Evolutionary conservation across 1,140 invertebrate genomes (phyloP), one percentile per base, ranked within the genome.

Genomic region (Limonius californicus): DNA sequence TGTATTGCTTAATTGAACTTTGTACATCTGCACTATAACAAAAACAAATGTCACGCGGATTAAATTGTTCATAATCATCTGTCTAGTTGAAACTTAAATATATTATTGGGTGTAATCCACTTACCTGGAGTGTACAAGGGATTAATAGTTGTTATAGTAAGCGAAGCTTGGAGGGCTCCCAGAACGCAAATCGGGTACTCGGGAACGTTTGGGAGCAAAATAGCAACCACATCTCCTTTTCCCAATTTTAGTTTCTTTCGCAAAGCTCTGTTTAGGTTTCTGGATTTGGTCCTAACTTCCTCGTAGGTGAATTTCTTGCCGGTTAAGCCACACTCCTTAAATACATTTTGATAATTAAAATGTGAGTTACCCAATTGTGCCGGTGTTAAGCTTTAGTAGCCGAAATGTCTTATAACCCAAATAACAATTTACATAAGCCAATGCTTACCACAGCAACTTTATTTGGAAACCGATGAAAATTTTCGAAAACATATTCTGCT

Each of bases 41-140:
- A n/a, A n/a, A n/a, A n/a, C n/a, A n/a, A n/a, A n/a, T n/a, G n/a
- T n/a, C n/a, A n/a, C n/a, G n/a, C n/a, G n/a, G n/a, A n/a, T n/a
- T n/a, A n/a, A n/a, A n/a, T n/a, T n/a, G n/a, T n/a, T n/a, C n/a
- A n/a, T n/a, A n/a, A n/a, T n/a, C n/a, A n/a, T n/a, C n/a, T n/a
- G n/a, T n/a, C n/a, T n/a, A n/a, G n/a, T n/a, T n/a, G n/a, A n/a
- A n/a, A n/a, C n/a, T n/a, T n/a, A n/a, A n/a, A n/a, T n/a, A 27
- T 27, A 27, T 27, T 27, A 27, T 27, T 27, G 23, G 3, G n/a
- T n/a, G n/a, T 27, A 27, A 27, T 27, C 3, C 9, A 43, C 35
- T 60, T 76, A 94, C 92, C 85, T 70, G 84, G 65, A 4, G 89
- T 94, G 70, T 93, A 95, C 35, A 86, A 72, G 1, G 91, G 89